phyloP scores from a whole-genome alignment of 2,113 vertebrate species.

The Casuarius casuarius region DNA sequence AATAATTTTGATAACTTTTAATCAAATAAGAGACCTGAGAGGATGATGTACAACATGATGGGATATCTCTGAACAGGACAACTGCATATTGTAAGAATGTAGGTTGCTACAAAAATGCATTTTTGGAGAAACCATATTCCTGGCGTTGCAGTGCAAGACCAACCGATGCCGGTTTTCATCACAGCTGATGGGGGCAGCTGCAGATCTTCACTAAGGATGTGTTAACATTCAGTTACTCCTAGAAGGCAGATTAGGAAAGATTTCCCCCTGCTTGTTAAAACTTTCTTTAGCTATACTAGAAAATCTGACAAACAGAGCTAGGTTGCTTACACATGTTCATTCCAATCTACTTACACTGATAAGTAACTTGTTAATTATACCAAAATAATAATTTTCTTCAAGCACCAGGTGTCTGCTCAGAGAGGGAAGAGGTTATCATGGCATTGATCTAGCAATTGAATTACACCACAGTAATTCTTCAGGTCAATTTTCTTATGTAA shows the following conservation, averaged over 20 bases:
- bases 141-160: background rate
- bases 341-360: fast-evolving
- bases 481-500: background rate
- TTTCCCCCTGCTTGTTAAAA: background rate
- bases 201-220: background rate
- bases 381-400: background rate
- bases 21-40: background rate
- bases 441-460: fast-evolving
- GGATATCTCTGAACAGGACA: too few relatives aligned
- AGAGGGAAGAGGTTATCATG: background rate
- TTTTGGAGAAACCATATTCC: background rate
- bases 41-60: too few relatives aligned
- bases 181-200: background rate
- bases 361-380: background rate
- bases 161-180: background rate
- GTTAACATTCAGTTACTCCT: background rate
- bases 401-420: fast-evolving
- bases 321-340: fast-evolving
- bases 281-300: background rate
- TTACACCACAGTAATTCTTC: background rate
- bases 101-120: background rate
- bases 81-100: background rate
- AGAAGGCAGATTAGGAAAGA: background rate
- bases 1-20: background rate
- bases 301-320: fast-evolving